Conservation (phyloP, 2,888 invertebrate species). For the Theodoxus fluviatilis region DNA sequence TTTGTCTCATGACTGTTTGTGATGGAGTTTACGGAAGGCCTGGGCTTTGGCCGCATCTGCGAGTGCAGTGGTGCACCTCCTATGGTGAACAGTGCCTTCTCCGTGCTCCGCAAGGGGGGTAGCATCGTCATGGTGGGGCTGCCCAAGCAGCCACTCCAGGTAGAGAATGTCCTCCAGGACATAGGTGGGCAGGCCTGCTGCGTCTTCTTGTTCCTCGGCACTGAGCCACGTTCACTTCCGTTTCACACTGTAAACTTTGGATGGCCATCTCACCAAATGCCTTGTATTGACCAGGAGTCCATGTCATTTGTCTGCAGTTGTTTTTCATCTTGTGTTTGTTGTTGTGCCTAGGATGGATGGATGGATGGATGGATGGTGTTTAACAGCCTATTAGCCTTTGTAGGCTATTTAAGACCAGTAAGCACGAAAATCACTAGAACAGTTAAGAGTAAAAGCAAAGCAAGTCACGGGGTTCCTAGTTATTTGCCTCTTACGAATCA, state of each 20-base stretch:
- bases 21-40: constrained; percentile 47
- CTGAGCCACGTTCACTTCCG: too few relatives aligned
- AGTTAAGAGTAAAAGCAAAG: too few relatives aligned
- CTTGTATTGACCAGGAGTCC: too few relatives aligned
- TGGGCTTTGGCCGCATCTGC: constrained; percentile 56
- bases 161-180: constrained; percentile 55
- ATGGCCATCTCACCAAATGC: too few relatives aligned
- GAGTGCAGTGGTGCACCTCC: constrained; percentile 54
- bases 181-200: constrained; percentile 54
- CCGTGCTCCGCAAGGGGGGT: constrained; percentile 57
- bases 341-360: not conserved
- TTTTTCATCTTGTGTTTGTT: not conserved
- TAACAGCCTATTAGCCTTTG: too few relatives aligned
- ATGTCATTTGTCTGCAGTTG: not conserved
- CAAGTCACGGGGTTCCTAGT: too few relatives aligned
- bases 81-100: constrained; percentile 52
- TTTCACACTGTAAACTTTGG: too few relatives aligned
- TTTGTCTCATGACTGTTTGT: constrained; percentile 45
- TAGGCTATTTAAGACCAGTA: too few relatives aligned
- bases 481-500: too few relatives aligned
- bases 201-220: not conserved
- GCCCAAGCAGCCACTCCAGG: constrained; percentile 54
- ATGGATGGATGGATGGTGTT: too few relatives aligned
- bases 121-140: constrained; percentile 54
- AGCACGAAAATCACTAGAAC: too few relatives aligned